These are phyloP conservation scores for Carcinoscorpius rotundicauda DNA, from an alignment of 1,140 invertebrate species.

Conservation along the genomic window DNA sequence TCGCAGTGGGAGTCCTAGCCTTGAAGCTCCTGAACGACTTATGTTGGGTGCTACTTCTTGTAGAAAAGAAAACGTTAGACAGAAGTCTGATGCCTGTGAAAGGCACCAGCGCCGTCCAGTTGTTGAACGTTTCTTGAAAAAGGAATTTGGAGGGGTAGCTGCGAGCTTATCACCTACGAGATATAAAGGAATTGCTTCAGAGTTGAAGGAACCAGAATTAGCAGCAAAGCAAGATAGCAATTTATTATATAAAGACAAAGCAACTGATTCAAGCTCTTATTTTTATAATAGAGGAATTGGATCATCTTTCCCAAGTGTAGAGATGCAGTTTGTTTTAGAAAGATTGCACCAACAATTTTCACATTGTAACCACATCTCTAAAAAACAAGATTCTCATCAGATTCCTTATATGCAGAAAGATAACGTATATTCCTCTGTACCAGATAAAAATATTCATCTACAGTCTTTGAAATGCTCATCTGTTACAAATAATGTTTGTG, in stretches of 20 bases:
- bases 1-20: conserved; percentile 29
- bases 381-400: no score
- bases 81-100: background rate
- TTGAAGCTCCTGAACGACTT: conserved; percentile 33
- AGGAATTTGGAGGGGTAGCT: conserved; percentile 7
- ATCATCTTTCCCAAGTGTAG: conserved; percentile 7
- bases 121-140: conserved; percentile 18
- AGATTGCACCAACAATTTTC: conserved; percentile 2
- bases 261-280: background rate
- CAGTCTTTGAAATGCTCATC: no score
- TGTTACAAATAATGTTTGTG: no score
- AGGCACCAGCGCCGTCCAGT: conserved; percentile 11
- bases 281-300: background rate
- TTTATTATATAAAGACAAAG: no score
- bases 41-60: conserved; percentile 26
- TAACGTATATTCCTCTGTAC: no score
- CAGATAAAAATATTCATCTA: no score
- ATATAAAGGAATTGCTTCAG: no score
- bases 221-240: no score
- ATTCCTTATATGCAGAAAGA: no score
- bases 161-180: background rate
- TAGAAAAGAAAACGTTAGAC: conserved; percentile 1
- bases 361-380: no score
- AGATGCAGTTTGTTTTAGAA: conserved; percentile 14
- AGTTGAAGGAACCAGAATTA: no score